A percentile compares a stretch with the other conserved stretches of the same genome.
These are phyloP conservation scores for Coccyzus lansbergi DNA, from an alignment of 2,797 vertebrate genomes.

Conservation along the genomic window DNA sequence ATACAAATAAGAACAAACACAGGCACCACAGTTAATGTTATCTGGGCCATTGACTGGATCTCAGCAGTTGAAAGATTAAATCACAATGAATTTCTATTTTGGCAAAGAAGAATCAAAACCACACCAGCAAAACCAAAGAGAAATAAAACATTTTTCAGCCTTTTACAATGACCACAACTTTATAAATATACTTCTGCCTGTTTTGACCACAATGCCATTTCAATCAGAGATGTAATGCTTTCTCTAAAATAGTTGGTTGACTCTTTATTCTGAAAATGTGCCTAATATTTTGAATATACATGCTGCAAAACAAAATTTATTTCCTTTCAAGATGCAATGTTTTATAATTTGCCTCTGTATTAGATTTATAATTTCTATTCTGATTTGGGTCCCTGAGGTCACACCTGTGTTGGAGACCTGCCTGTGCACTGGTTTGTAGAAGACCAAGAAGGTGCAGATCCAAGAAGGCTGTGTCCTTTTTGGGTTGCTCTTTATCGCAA, in stretches of 20 bases:
- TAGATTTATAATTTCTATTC: not conserved
- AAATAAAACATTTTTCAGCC: not conserved
- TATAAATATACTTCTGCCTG: not conserved
- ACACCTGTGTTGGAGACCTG: fast-evolving
- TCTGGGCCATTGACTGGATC: not conserved
- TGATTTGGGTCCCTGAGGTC: not conserved
- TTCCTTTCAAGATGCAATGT: not conserved
- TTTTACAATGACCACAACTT: not conserved
- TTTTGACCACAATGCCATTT: not conserved
- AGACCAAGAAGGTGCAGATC: not conserved
- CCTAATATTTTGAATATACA: not conserved
- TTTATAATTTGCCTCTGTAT: not conserved
- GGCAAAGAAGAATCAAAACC: not conserved
- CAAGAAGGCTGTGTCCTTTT: not conserved
- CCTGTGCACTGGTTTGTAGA: fast-evolving
- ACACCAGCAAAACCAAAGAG: not conserved
- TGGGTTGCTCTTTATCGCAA: not conserved
- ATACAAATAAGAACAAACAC: fast-evolving
- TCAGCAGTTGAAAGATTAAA: not conserved
- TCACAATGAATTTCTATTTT: not conserved
- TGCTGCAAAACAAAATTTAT: not conserved
- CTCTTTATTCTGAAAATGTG: not conserved
- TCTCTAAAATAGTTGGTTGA: not conserved
- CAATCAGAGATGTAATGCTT: not conserved
- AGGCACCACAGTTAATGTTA: not conserved